These are phyloP conservation scores for Craterocephalus amniculus DNA, from an alignment of 2,797 vertebrate genomes.

Conservation along the genomic window DNA sequence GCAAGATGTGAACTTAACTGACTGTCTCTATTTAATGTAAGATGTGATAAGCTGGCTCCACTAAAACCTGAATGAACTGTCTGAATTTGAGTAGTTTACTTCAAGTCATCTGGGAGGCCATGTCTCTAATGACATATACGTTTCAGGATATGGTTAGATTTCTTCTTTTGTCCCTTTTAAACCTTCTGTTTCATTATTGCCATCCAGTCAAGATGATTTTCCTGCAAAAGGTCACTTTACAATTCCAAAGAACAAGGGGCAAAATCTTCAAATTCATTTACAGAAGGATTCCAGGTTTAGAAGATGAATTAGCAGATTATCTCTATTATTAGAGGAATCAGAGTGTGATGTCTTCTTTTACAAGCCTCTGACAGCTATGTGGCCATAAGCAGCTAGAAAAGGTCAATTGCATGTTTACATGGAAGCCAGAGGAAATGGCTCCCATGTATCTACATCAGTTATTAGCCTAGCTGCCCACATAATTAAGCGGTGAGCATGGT, in stretches of 20 bases:
- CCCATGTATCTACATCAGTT: constrained; percentile 74
- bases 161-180: constrained; percentile 47
- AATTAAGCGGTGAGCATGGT: constrained; percentile 69
- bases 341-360: constrained; percentile 25
- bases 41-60: constrained; percentile 23
- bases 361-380: constrained; percentile 11
- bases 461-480: constrained; percentile 71
- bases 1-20: constrained; percentile 18
- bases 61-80: constrained; percentile 49
- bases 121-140: constrained; percentile 44
- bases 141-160: constrained; percentile 43
- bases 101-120: constrained; percentile 38
- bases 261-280: constrained; percentile 33
- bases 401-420: constrained; percentile 57
- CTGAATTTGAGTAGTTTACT: constrained; percentile 53
- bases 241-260: constrained; percentile 28
- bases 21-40: constrained; percentile 25
- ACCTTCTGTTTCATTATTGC: constrained; percentile 45
- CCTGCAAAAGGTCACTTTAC: constrained; percentile 49
- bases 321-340: constrained; percentile 37
- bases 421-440: constrained; percentile 62
- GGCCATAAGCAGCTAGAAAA: constrained; percentile 34
- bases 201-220: constrained; percentile 32
- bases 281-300: constrained; percentile 18
- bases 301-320: constrained; percentile 56